These are phyloP conservation scores for Danio choprae DNA, from an alignment of 2,797 vertebrate genomes.

Conservation along the genomic window DNA sequence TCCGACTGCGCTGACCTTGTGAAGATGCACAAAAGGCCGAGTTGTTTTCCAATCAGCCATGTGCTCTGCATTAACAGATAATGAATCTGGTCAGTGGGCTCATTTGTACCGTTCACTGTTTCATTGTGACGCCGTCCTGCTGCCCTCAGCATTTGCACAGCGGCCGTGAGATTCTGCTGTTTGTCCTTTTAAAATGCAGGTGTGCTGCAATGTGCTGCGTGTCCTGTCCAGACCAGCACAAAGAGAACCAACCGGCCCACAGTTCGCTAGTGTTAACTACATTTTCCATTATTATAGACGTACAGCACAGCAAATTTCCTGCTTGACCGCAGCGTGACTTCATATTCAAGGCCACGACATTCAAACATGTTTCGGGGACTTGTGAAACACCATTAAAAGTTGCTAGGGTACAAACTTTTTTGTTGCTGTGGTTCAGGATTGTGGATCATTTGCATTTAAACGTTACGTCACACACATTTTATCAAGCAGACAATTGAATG, in stretches of 20 bases:
- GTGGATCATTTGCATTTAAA: background rate
- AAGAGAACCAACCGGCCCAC: background rate
- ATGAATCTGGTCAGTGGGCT: conserved; percentile 47
- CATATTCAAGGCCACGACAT: conserved; percentile 1
- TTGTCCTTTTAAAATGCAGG: conserved; percentile 40
- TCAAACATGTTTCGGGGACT: background rate
- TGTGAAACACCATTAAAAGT: background rate
- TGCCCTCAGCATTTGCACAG: conserved; percentile 49
- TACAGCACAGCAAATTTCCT: conserved; percentile 5
- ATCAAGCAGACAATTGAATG: too few species aligned
- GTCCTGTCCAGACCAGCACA: conserved; percentile 17
- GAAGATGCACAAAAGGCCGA: conserved; percentile 41
- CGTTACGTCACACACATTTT: too few species aligned
- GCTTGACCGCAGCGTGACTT: conserved; percentile 3
- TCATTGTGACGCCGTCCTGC: conserved; percentile 43
- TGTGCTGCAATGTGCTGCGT: conserved; percentile 30
- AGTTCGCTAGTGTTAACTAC: background rate
- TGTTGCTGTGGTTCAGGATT: background rate
- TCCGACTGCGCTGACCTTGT: conserved; percentile 35
- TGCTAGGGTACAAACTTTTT: background rate
- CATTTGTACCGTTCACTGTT: conserved; percentile 44
- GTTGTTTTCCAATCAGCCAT: conserved; percentile 47
- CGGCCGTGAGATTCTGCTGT: conserved; percentile 25
- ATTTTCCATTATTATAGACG: conserved; percentile 12
- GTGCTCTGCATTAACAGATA: conserved; percentile 49